Evolutionary conservation across 2,113 vertebrate genomes (phyloP), one percentile per base, ranked within the genome.

Genomic region (Oreochromis aureus): DNA sequence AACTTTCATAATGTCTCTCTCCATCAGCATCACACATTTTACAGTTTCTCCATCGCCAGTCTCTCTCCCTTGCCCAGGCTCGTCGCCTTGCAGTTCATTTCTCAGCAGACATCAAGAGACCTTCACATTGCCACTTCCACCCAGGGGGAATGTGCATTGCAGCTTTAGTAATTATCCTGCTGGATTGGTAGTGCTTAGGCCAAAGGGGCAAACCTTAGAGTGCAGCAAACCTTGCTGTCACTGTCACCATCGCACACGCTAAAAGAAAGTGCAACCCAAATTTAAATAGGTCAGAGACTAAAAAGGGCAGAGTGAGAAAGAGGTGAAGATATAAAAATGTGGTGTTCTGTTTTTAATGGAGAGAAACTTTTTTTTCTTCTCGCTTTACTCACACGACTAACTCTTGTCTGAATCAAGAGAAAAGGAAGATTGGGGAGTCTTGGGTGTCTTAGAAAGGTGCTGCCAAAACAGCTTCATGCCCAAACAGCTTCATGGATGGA

Each of bases 81-180:
- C 16, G 18, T 81, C 22, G 16, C 36, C 81, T 86, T 91, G 85
- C 88, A 93, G 91, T 84, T 91, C 83, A 90, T 93, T 90, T 85
- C 82, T 90, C 46, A 15, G 16, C 32, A 88, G 88, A 93, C 92
- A 89, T 66, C 46, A 39, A 81, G 79, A 88, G 66, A 86, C 87
- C 87, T 88, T 41, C 58, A 56, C 80, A 85, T 88, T 85, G 84
- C 86, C 81, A 73, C 87, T 78, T 88, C 81, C 81, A 88, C 87
- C 82, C 86, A 59, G 63, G 80, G 81, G 86, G 82, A 82, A 86
- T 83, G 83, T 85, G 91, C 54, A 63, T 87, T 80, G 85, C 85
- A 81, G 79, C 87, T 82, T 86, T 84, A 92, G 91, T 94, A 93
- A 95, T 94, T 93, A 94, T 91, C 79, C 81, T 76, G 81, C 85